phyloP scores from a whole-genome alignment of 2,113 vertebrate genomes.

The Pterophyllum scalare region DNA sequence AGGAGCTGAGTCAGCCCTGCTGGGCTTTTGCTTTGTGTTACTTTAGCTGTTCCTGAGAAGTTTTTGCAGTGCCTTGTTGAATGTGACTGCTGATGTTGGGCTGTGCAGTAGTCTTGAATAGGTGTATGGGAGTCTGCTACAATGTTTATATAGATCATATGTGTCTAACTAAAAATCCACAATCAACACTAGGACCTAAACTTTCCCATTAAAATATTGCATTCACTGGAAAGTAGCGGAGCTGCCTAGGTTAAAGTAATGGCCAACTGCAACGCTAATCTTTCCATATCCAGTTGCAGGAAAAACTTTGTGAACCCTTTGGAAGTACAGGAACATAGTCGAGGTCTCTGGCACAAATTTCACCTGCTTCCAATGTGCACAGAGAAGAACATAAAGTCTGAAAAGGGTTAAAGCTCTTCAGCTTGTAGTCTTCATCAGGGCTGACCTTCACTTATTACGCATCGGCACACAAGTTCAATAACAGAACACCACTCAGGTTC shows the following conservation, averaged over 20 bases:
- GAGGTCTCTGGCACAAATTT: not conserved
- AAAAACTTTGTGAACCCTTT: not conserved
- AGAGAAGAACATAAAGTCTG: not conserved
- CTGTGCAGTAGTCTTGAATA: not conserved
- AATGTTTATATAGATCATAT: not conserved
- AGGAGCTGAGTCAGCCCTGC: not conserved
- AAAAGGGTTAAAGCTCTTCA: not conserved
- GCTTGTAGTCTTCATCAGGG: not conserved
- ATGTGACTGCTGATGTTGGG: not conserved
- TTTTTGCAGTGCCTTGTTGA: not conserved
- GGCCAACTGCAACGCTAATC: not conserved
- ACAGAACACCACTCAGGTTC: not conserved
- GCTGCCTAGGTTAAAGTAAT: not conserved
- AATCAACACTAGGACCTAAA: not conserved
- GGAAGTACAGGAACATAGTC: not conserved
- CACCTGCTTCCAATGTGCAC: not conserved
- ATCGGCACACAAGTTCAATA: not conserved
- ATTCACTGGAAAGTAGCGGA: not conserved
- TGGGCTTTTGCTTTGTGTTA: not conserved
- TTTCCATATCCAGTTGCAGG: not conserved
- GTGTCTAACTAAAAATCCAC: not conserved
- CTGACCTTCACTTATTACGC: not conserved
- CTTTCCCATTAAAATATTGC: not conserved
- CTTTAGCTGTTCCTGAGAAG: not conserved
- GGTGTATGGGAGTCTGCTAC: not conserved